Base-by-base conservation (phyloP, 2,797 vertebrate species). In the Pachyuromys duprasi region DNA sequence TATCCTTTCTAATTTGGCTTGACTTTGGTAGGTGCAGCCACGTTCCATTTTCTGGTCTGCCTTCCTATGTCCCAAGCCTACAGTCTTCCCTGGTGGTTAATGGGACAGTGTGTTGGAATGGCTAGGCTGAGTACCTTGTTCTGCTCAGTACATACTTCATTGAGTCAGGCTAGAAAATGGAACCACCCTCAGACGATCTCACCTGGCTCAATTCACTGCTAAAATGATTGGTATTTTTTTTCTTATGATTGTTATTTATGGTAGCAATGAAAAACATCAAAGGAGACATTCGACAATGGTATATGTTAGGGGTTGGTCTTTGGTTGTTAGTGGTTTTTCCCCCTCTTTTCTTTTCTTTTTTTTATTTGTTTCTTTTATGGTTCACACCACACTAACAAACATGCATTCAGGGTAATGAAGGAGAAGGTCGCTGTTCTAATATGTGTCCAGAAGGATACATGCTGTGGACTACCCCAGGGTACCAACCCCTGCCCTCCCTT, bases 41-140 rank as follows among this genome's bases (percentile, higher is more conserved):
- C 98, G 97, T 98, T 99, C 98, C 98, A 98, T 99, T 98, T 99
- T 98, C 98, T 98, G 98, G 98, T 98, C 98, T 98, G 98, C 96
- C 98, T 98, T 65, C 91, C 79, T 95, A 78, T 17, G 72, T 74
- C 79, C 97, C 92, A 97, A 97, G 96, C 55, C 57, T 97, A 90
- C 90, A 96, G 89, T 90, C 94, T 94, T 89, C 60, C 70, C 83
- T 97, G 89, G 22, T 93, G 95, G 93, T 96, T 65, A 82, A 60
- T n/a, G 4, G 93, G 96, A 94, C 92, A 90, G 42, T 97, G 53
- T 15, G 86, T 95, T 53, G 96, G 86, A 89, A 94, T 42, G n/a
- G 74, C 89, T 95, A 97, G 96, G 86, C 95, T 93, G 92, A 97
- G 78, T 69, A 53, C 15, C 74, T 95, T 45, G 76, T 65, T 94